A percentile compares a stretch with the other conserved stretches of the same genome.
phyloP scores from a whole-genome alignment of 2,797 vertebrate genomes.

The Sebastolobus alascanus region DNA sequence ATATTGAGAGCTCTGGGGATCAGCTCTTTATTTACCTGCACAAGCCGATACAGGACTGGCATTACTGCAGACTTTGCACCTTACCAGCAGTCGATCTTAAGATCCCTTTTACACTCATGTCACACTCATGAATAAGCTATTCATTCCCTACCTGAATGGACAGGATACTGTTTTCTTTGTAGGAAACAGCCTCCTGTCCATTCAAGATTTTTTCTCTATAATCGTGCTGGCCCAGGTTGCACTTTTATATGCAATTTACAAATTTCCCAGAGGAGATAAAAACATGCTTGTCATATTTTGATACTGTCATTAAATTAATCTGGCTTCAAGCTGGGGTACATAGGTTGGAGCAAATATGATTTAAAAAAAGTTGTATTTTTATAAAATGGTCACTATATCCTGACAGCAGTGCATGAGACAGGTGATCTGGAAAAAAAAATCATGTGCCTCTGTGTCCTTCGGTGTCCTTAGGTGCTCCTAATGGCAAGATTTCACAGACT shows the following conservation, averaged over 20 bases:
- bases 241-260: neutral
- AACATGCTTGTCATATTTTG: neutral
- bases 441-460: too few species aligned
- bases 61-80: conserved; percentile 38
- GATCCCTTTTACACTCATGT: conserved; percentile 25
- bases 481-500: too few species aligned
- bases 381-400: too few species aligned
- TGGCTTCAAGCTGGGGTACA: too few species aligned
- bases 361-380: too few species aligned
- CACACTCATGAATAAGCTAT: conserved; percentile 14
- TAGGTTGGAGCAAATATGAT: too few species aligned
- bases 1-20: conserved; percentile 36
- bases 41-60: conserved; percentile 5
- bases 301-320: neutral
- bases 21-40: conserved; percentile 52
- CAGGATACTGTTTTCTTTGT: neutral
- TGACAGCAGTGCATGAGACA: too few species aligned
- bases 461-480: too few species aligned
- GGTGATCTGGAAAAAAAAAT: too few species aligned
- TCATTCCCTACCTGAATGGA: conserved; percentile 2
- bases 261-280: neutral
- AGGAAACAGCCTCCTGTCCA: neutral
- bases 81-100: conserved; percentile 12
- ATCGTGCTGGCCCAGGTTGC: neutral
- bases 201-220: neutral